A percentile compares a stretch with the other conserved stretches of the same genome.
Conservation (phyloP, 2,888 invertebrate species). For the Thalpophila matura region DNA sequence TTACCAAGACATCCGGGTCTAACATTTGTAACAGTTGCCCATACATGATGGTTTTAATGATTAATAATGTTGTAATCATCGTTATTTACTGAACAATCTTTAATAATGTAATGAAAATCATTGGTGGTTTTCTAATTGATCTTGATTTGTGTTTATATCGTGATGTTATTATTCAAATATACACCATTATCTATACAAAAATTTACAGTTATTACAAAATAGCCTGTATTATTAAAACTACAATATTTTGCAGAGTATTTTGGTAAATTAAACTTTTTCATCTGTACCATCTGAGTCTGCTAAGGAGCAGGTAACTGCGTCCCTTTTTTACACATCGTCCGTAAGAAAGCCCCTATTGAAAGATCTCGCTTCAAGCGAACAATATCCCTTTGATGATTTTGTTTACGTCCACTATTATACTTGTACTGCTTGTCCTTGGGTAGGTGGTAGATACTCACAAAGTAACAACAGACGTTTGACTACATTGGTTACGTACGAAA, state of each 20-base stretch:
- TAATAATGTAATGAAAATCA: conserved; percentile 69
- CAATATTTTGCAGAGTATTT: conserved; percentile 9
- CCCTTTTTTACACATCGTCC: conserved; percentile 80
- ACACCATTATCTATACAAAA: too few relatives aligned
- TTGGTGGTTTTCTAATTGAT: conserved; percentile 60
- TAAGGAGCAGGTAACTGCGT: conserved; percentile 83
- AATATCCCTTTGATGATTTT: conserved; percentile 63
- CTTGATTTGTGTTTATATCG: conserved; percentile 5
- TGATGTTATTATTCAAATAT: conserved; percentile 14
- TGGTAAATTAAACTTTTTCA: conserved; percentile 30
- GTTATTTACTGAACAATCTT: conserved; percentile 47
- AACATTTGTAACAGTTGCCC: conserved; percentile 70
- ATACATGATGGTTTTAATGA: conserved; percentile 66
- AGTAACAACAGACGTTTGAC: conserved; percentile 43
- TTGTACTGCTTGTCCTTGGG: conserved; percentile 55
- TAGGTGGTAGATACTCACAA: conserved; percentile 17
- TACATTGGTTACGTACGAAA: conserved; percentile 30
- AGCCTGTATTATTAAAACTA: neutral
- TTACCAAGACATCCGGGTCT: conserved; percentile 86
- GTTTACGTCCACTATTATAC: conserved; percentile 57
- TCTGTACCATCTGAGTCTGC: conserved; percentile 32
- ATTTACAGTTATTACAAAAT: neutral
- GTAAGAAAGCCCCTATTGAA: conserved; percentile 74
- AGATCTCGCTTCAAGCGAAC: conserved; percentile 54
- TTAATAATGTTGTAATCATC: conserved; percentile 47